Base-by-base conservation (phyloP, 2,888 invertebrate species). In the Trachelus stipa region DNA sequence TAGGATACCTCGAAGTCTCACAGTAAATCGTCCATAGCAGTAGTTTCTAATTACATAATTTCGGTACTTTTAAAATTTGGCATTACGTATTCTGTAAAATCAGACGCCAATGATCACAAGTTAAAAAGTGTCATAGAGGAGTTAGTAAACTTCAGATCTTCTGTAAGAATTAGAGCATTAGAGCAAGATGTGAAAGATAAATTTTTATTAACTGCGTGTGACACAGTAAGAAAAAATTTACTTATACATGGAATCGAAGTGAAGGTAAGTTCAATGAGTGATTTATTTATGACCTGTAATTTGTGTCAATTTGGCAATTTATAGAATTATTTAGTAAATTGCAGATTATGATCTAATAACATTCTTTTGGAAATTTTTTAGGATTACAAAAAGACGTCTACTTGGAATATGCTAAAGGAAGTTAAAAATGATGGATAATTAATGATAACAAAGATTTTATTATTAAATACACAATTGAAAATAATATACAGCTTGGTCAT, bases 161-260 rank as follows among this genome's bases (percentile, higher is more conserved):
- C 91, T 34, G 93, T 96, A 11, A 92, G 96, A 84, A 88, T 89
- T n/a, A 92, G 93, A 87, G 95, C 94, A 6, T 86, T 95, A 35
- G 84, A 88, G 23, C 90, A 80, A 74, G 77, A 79, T 40, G 76
- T 87, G 0, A 95, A 95, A 88, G 94, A 95, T 89, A 91, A 92
- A 56, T 92, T 93, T 71, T 86, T 96, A 34, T 91, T 96, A 77
- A 90, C 88, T 81, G 93, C 94, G 31, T 96, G 96, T 92, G 97
- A 97, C 90, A 89, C 93, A 80, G 93, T 95, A 9, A 93, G 97
- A 81, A 92, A 94, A 85, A 92, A 94, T 88, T 92, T 96, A 86
- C 93, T 93, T 82, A 92, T 92, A 77, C 92, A 92, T 84, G 95
- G 95, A 80, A 92, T 96, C 84, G 93, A 93, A 89, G 92, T 97